Evolutionary conservation across 2,888 invertebrate genomes (phyloP).

Genomic region (Rapana venosa): DNA sequence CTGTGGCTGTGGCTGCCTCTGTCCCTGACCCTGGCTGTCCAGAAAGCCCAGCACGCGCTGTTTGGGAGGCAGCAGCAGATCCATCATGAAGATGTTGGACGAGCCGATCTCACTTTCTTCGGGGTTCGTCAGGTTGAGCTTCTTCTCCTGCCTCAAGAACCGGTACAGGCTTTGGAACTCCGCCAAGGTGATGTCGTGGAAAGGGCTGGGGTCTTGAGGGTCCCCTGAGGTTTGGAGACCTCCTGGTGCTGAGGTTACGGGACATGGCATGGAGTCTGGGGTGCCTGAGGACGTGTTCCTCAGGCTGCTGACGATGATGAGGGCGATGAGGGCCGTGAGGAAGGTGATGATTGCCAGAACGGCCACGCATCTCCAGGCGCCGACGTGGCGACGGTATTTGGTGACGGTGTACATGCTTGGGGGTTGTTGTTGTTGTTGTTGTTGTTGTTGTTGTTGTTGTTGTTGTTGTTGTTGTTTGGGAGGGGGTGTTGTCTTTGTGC

Average conservation of each 20-base stretch:
- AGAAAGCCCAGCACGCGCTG: slow-evolving; percentile 51
- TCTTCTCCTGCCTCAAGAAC: slow-evolving; percentile 51
- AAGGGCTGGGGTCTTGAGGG: slow-evolving; percentile 55
- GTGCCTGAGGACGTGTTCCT: not conserved
- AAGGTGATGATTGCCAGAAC: slow-evolving; percentile 52
- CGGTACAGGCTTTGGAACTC: slow-evolving; percentile 53
- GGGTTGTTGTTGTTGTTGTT: no score
- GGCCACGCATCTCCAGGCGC: slow-evolving; percentile 52
- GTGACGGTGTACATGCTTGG: not conserved
- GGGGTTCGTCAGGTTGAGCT: slow-evolving; percentile 50
- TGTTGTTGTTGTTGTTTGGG: no score
- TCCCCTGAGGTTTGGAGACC: slow-evolving; percentile 44
- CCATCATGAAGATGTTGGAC: slow-evolving; percentile 56
- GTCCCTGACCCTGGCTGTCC: slow-evolving; percentile 42
- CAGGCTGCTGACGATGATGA: slow-evolving; percentile 48
- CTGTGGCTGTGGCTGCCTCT: slow-evolving; percentile 2
- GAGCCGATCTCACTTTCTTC: slow-evolving; percentile 36
- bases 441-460: no score
- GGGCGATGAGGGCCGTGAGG: slow-evolving; percentile 50
- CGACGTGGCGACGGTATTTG: slow-evolving; percentile 49
- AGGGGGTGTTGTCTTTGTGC: no score
- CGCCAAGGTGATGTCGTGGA: slow-evolving; percentile 57
- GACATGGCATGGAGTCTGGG: not conserved
- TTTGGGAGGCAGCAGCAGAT: slow-evolving; percentile 59
- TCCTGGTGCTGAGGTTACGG: not conserved